Conservation (phyloP, 2,888 invertebrate species). For the Heliconius charithonia region DNA sequence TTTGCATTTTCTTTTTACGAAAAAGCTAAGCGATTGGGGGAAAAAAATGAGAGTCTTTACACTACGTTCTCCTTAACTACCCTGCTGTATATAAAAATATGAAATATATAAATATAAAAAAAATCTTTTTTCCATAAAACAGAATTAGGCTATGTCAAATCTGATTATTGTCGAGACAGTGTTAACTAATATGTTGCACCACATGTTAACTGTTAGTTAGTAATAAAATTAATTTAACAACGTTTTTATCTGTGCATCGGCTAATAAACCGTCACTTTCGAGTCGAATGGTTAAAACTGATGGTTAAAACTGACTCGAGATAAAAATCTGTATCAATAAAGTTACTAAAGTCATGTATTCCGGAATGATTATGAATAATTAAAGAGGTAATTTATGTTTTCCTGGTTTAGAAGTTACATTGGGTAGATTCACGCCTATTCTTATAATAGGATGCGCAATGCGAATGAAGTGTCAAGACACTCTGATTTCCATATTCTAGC, state of each 20-base stretch:
- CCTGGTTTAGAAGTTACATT: background rate
- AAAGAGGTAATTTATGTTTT: background rate
- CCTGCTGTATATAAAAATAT: no score
- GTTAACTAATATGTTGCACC: conserved; percentile 8
- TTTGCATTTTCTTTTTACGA: no score
- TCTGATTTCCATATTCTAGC: no score
- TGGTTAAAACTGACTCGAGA: conserved; percentile 7
- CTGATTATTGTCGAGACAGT: background rate
- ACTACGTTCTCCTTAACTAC: no score
- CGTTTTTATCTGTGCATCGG: conserved; percentile 12
- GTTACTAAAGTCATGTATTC: conserved; percentile 7
- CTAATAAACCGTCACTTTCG: conserved; percentile 19
- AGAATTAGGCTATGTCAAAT: background rate
- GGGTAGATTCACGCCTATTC: background rate
- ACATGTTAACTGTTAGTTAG: conserved; percentile 16
- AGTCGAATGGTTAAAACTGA: conserved; percentile 3
- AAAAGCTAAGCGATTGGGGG: no score
- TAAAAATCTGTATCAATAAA: conserved; percentile 4
- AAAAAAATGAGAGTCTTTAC: no score
- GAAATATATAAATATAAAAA: no score
- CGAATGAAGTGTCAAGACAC: no score
- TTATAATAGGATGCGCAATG: background rate
- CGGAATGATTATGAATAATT: conserved; percentile 15
- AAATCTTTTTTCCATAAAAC: background rate
- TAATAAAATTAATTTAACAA: conserved; percentile 27